Evolutionary conservation across 2,888 invertebrate genomes (phyloP).

Genomic region (Tipula confusa): DNA sequence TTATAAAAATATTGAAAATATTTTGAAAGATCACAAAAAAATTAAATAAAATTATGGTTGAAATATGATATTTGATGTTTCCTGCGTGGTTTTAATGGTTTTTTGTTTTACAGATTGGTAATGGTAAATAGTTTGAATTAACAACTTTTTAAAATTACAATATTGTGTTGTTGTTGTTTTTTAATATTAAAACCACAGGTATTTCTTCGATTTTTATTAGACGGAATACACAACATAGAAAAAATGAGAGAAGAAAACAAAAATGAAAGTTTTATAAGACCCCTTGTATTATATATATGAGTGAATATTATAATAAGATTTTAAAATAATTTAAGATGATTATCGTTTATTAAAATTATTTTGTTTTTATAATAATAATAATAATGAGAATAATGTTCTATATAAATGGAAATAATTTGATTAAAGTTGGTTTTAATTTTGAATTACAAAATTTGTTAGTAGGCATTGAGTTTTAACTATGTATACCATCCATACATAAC

Average conservation of each 20-base stretch:
- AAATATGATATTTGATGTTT: constrained; percentile 25
- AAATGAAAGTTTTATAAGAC: constrained; percentile 25
- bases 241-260: background rate
- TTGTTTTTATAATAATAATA: too few species aligned
- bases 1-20: constrained; percentile 25
- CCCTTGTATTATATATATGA: too few species aligned
- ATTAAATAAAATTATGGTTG: background rate
- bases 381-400: background rate
- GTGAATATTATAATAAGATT: background rate
- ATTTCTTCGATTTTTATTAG: background rate
- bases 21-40: constrained; percentile 25
- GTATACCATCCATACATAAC: too few species aligned
- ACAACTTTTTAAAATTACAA: constrained; percentile 25
- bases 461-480: background rate
- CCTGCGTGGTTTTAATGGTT: constrained; percentile 25
- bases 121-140: constrained; percentile 25
- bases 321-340: constrained; percentile 21
- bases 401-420: background rate
- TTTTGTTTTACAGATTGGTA: constrained; percentile 20
- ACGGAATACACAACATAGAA: background rate
- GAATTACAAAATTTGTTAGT: background rate
- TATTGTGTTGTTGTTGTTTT: background rate
- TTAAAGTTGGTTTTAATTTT: background rate
- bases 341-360: background rate
- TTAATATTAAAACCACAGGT: background rate